phyloP scores from a whole-genome alignment of 92 coral and sea anemone genomes.

The Palythoa caribaeorum region DNA sequence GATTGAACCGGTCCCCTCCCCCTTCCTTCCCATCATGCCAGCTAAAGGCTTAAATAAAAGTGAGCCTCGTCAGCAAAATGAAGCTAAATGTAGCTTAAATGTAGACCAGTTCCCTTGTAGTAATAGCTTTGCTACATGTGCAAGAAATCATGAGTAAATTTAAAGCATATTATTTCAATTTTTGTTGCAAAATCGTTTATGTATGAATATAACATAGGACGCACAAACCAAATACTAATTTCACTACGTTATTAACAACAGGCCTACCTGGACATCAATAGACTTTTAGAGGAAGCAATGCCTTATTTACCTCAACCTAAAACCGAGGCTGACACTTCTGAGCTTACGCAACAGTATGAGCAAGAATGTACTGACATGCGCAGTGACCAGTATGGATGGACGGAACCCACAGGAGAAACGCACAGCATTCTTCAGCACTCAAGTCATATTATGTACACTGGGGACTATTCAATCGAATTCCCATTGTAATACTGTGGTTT shows the following conservation, averaged over 20 bases:
- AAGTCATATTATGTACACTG: constrained; percentile 24
- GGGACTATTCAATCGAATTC: constrained; percentile 9
- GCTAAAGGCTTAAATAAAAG: no score
- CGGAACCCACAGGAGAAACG: constrained; percentile 28
- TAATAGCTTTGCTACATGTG: no score
- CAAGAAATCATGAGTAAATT: no score
- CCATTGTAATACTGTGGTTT: constrained; percentile 5
- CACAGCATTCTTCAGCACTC: constrained; percentile 30
- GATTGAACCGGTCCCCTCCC: no score
- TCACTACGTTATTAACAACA: background rate
- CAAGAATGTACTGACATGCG: constrained; percentile 30
- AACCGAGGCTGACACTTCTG: constrained; percentile 28
- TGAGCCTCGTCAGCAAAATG: no score
- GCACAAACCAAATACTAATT: background rate
- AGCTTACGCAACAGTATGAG: constrained; percentile 6
- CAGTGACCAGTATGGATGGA: constrained; percentile 28
- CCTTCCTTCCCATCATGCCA: no score
- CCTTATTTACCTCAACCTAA: constrained; percentile 68
- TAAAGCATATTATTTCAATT: no score
- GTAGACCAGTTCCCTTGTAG: no score
- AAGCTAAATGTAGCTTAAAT: no score
- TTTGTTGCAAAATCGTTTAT: no score
- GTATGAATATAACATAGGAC: background rate
- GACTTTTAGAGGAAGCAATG: constrained; percentile 52
- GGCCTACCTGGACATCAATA: constrained; percentile 57